Base-by-base conservation (phyloP, 2,888 invertebrate genomes). In the Plagodis dolabraria region DNA sequence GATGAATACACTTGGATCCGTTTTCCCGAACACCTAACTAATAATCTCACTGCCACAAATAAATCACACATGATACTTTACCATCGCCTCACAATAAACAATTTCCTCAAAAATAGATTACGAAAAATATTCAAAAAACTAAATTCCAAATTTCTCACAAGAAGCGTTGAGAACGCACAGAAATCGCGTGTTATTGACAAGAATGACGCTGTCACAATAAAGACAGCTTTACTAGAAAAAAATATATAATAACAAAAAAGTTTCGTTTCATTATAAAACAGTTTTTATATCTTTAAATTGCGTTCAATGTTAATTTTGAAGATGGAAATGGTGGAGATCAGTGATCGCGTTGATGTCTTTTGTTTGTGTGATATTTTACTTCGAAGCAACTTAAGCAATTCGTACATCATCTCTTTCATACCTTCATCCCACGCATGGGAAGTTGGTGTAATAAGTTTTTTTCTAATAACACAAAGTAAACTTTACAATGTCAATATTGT, bases 61-160 rank as follows among this genome's bases (percentile, higher is more conserved):
- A 87, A 84, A 86, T 90, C 86, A 83, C 85, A 89, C 92, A 92
- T 92, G 87, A 90, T 92, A 90, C 79, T 82, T 82, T 74, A 86
- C 85, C 91, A 92, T 91, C 82, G 80, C 85, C 77, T 79, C 80
- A 78, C 82, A 83, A 87, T 89, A 92, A 90, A 92, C 76, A 88
- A 89, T 90, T 87, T 86, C 86, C 77, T 92, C 90, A 86, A 92
- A 92, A 92, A 92, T 89, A 90, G 85, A 90, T 75, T 52, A 88
- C 83, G 87, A 90, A 89, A 92, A 92, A 91, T 89, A 85, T 85
- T 82, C 64, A 82, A 82, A 89, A 91, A 90, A 89, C 82, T 75
- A 76, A 82, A 85, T 85, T 89, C 85, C 83, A 89, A 91, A 89
- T 87, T 89, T 86, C 76, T 71, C 76, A 87, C 83, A 83, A 78